phyloP scores from a whole-genome alignment of 2,113 vertebrate species.

The Oenanthe oenanthe region DNA sequence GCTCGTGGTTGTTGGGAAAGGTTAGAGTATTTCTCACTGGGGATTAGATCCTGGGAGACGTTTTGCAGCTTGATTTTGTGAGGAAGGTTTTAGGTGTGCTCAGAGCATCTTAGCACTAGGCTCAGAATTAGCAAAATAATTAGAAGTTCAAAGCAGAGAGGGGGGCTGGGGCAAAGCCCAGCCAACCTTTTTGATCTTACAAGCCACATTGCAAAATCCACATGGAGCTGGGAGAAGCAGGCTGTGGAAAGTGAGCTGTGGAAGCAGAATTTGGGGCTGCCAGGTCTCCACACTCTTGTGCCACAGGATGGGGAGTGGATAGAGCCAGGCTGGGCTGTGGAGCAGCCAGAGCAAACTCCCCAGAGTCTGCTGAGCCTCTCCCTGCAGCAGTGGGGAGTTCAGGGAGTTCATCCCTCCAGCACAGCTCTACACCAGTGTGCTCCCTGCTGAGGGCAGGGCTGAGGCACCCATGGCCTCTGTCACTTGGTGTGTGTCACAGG shows the following conservation, averaged over 20 bases:
- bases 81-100: conserved; percentile 51
- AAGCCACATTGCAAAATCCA: neutral
- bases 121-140: conserved; percentile 60
- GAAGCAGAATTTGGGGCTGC: neutral
- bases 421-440: fast-evolving
- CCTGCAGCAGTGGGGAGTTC: neutral
- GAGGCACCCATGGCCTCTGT: neutral
- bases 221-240: neutral
- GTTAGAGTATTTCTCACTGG: conserved; percentile 38
- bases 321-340: neutral
- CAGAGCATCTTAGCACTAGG: conserved; percentile 5
- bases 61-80: conserved; percentile 37
- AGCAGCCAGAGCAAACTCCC: neutral
- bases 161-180: neutral
- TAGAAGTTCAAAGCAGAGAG: conserved; percentile 40
- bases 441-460: fast-evolving
- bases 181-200: conserved; percentile 35
- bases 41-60: conserved; percentile 22
- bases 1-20: conserved; percentile 29
- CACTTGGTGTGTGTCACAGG: neutral
- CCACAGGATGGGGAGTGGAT: neutral
- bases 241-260: neutral
- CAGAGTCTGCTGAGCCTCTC: neutral
- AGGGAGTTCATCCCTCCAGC: neutral
- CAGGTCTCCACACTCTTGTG: fast-evolving